Base-by-base conservation (phyloP, 1,140 invertebrate genomes). In the Plutomurus gul region DNA sequence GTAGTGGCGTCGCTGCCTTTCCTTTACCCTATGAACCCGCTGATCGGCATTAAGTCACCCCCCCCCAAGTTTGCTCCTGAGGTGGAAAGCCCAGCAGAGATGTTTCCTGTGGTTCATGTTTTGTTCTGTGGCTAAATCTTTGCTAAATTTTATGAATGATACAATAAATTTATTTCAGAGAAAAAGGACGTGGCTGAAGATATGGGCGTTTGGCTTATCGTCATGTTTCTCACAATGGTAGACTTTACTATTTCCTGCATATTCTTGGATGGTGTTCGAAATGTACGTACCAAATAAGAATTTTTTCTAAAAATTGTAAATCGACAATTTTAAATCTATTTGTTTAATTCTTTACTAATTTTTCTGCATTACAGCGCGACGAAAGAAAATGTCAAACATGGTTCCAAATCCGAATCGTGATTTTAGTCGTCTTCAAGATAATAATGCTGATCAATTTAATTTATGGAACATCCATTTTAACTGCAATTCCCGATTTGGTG, bases 171-270 rank as follows among this genome's bases (percentile, higher is more conserved):
- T n/a, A n/a, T n/a, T n/a, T 18, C n/a, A 49, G 46, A 49, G 46
- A 75, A 60, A 22, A 78, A 78, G 22, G 49, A 78, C 22, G 47
- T 78, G 11, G 77, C 77, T 7, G 71, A 78, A 46, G 77, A 78
- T 22, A 78, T 78, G 77, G 77, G 77, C 16, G 77, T 78, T 6
- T 78, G 36, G 18, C 37, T 78, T 1, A 78, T 78, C 16, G 43
- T 78, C 33, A 78, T 60, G 71, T 78, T 74, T 49, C 71, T 78
- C 5, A 25, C 71, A 46, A n/a, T 78, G 16, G 70, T 74, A 10
- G 77, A 78, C 33, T 78, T 78, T 27, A 27, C 74, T 13, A 78
- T 78, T 33, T 73, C 77, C 10, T 73, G 70, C 20, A 74, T 78
- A 5, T 78, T 78, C 20, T n/a, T 78, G 1, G 77, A 78, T 43